These are phyloP conservation scores for Antheraea mylitta DNA, from an alignment of 1,140 invertebrate genomes.

Conservation along the genomic window DNA sequence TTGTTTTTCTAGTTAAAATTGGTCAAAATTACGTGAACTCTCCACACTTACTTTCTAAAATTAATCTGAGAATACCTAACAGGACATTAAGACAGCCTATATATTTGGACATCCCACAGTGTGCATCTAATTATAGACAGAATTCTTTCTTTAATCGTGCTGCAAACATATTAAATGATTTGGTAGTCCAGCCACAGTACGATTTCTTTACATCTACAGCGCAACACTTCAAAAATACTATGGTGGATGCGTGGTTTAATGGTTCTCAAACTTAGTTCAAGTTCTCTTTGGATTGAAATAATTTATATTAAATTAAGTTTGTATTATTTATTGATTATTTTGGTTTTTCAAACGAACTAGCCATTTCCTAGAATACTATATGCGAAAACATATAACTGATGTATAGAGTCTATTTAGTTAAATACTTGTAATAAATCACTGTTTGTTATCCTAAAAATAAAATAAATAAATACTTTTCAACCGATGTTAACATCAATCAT, in stretches of 20 bases:
- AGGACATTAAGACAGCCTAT: background rate
- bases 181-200: background rate
- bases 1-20: conserved; percentile 11
- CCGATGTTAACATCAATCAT: too few species aligned
- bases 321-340: too few species aligned
- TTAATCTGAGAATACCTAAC: conserved; percentile 3
- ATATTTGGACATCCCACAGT: background rate
- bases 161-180: background rate
- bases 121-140: conserved; percentile 11
- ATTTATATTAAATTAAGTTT: too few species aligned
- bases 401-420: too few species aligned
- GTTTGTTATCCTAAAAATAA: too few species aligned
- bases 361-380: too few species aligned
- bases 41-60: conserved; percentile 16
- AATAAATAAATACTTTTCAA: too few species aligned
- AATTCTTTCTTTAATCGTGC: background rate
- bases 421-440: too few species aligned
- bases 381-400: too few species aligned
- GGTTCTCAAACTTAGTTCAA: conserved; percentile 4
- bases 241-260: conserved; percentile 9
- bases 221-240: background rate
- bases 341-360: too few species aligned
- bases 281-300: too few species aligned
- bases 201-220: background rate
- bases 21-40: conserved; percentile 3